phyloP scores from a whole-genome alignment of 2,888 invertebrate species.

The Acanthosepion esculentum region DNA sequence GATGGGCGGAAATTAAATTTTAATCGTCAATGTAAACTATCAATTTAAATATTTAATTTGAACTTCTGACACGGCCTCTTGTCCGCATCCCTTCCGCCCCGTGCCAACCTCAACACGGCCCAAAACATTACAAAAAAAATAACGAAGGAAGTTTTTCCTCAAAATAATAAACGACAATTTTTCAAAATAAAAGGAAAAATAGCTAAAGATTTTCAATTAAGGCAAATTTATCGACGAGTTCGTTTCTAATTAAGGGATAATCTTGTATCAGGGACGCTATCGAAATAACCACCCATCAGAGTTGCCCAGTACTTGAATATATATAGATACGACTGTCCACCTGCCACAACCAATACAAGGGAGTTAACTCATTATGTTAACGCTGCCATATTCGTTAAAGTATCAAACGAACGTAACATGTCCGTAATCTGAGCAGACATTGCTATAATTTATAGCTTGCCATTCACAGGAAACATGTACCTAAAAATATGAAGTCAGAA shows the following conservation, averaged over 20 bases:
- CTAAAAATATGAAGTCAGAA: no score
- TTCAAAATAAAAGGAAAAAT: not conserved
- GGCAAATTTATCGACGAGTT: not conserved
- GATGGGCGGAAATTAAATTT: constrained; percentile 13
- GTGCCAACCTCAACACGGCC: not conserved
- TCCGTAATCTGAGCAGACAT: no score
- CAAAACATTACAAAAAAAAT: not conserved
- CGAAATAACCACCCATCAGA: not conserved
- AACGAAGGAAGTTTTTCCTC: not conserved
- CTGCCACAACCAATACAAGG: not conserved
- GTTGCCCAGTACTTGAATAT: no score
- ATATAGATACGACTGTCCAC: not conserved
- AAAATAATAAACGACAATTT: not conserved
- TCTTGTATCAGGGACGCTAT: not conserved
- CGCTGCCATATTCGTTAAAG: no score
- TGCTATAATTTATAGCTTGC: no score
- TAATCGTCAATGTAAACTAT: constrained; percentile 2
- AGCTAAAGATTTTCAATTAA: not conserved
- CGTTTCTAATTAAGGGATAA: constrained; percentile 2
- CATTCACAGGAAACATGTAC: no score
- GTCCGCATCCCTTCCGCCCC: not conserved
- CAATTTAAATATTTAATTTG: not conserved
- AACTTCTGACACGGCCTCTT: not conserved
- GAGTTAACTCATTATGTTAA: not conserved
- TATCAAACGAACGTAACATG: no score